These are phyloP conservation scores for Xanthia icteritia DNA, from an alignment of 2,888 invertebrate genomes.

Conservation along the genomic window DNA sequence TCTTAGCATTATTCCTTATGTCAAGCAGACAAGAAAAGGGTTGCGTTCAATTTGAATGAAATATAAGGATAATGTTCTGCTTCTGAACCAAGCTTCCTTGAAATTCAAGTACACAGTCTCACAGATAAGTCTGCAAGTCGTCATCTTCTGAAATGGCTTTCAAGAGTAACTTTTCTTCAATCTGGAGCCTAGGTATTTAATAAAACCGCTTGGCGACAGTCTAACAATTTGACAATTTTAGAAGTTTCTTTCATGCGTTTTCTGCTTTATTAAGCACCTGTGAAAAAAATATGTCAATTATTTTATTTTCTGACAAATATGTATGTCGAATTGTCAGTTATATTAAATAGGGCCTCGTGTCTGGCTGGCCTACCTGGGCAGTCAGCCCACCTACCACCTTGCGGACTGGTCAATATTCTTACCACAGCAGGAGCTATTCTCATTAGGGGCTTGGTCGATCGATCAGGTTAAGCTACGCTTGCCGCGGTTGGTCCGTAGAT, in stretches of 20 bases:
- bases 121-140: conserved; percentile 19
- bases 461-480: not conserved
- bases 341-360: not conserved
- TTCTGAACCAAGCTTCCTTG: not conserved
- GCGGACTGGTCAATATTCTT: not conserved
- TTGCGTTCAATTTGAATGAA: not conserved
- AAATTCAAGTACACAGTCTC: not conserved
- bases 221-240: not conserved
- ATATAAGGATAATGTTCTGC: not conserved
- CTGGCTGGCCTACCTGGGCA: not conserved
- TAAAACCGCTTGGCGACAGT: not conserved
- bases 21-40: not conserved
- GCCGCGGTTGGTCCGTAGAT: not conserved
- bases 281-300: not conserved
- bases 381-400: not conserved
- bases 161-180: no score
- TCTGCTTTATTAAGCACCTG: not conserved
- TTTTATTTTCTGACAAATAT: not conserved
- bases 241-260: not conserved
- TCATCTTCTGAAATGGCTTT: not conserved
- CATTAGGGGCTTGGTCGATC: not conserved
- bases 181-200: not conserved
- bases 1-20: not conserved
- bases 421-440: no score
- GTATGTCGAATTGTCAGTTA: not conserved